A percentile compares a stretch with the other conserved stretches of the same genome.
phyloP scores from a whole-genome alignment of 35 echinoderm and acorn worm genomes.

The Ophiothrix spiculata region DNA sequence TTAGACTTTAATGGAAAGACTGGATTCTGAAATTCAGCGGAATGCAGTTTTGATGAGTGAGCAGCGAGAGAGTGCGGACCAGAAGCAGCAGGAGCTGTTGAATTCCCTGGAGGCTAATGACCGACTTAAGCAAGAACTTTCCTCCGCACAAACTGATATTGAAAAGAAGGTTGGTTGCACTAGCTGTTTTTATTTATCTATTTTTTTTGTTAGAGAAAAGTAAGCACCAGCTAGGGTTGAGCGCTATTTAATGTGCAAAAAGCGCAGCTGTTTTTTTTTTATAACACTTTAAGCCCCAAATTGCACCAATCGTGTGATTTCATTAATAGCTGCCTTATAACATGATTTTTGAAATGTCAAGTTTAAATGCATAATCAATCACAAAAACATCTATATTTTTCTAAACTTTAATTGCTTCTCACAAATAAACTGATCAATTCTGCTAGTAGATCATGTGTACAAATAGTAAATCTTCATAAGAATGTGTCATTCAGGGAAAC shows the following conservation, averaged over 20 bases:
- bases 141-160: not conserved
- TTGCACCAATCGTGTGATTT: not conserved
- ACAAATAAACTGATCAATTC: too few species aligned
- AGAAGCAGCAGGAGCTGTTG: conserved; percentile 49
- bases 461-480: too few species aligned
- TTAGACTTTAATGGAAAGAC: conserved; percentile 54
- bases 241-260: not conserved
- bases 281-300: not conserved
- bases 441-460: too few species aligned
- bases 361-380: too few species aligned
- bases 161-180: conserved; percentile 32
- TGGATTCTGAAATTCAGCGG: conserved; percentile 51
- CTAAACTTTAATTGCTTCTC: too few species aligned
- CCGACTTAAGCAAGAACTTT: conserved; percentile 28
- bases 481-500: too few species aligned
- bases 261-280: not conserved
- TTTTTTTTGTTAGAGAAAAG: not conserved
- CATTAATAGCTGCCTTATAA: too few species aligned
- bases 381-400: not conserved
- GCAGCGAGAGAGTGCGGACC: conserved; percentile 38
- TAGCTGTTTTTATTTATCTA: too few species aligned
- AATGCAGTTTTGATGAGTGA: conserved; percentile 40
- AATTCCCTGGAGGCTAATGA: conserved; percentile 38
- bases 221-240: not conserved
- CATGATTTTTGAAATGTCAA: too few species aligned